These are phyloP conservation scores for Lasiurus borealis DNA, from an alignment of 2,113 vertebrate species.

Conservation along the genomic window DNA sequence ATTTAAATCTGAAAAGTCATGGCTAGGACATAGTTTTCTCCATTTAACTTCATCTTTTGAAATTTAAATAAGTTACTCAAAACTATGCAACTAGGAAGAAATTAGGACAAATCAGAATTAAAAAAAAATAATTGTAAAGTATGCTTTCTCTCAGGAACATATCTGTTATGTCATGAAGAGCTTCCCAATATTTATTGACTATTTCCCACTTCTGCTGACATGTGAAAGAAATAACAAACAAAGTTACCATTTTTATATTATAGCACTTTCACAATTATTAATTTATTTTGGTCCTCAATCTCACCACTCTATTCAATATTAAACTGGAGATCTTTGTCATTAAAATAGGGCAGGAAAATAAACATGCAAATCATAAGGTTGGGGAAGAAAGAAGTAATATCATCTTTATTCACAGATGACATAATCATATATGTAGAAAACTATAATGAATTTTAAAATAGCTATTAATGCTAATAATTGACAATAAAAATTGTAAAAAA, in stretches of 20 bases:
- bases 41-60: constrained; percentile 16
- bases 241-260: not conserved
- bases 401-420: not conserved
- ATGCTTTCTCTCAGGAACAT: not conserved
- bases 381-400: not conserved
- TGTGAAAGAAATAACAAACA: not conserved
- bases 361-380: not conserved
- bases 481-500: not conserved
- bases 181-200: not conserved
- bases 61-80: constrained; percentile 16
- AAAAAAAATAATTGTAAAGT: constrained; percentile 33
- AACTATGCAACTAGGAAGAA: not conserved
- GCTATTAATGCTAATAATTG: not conserved
- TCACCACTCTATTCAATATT: not conserved
- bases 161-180: not conserved
- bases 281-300: not conserved
- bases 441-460: not conserved
- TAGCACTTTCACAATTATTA: not conserved
- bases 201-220: not conserved
- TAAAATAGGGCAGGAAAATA: constrained; percentile 9
- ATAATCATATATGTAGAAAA: not conserved
- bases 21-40: not conserved
- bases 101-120: not conserved
- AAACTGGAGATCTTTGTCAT: not conserved
- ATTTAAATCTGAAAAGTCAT: constrained; percentile 7